A percentile compares a stretch with the other conserved stretches of the same genome.
Conservation (phyloP, 2,113 vertebrate genomes). For the Ctenodactylus gundi region DNA sequence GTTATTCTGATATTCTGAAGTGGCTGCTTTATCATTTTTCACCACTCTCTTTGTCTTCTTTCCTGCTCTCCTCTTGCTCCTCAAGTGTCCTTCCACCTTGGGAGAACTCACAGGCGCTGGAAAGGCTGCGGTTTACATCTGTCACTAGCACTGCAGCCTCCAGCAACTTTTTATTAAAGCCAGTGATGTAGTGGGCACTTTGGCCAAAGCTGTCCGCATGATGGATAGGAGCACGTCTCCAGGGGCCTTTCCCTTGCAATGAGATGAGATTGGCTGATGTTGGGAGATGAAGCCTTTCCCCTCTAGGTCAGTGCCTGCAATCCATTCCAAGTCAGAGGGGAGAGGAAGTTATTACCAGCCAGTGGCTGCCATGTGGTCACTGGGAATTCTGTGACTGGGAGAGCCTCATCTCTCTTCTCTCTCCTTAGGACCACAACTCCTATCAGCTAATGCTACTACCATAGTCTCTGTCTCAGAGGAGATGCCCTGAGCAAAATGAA, state of each 20-base stretch:
- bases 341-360: constrained; percentile 79
- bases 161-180: constrained; percentile 81
- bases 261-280: constrained; percentile 81
- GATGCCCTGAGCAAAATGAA: constrained; percentile 65
- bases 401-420: constrained; percentile 66
- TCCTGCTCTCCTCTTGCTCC: constrained; percentile 26
- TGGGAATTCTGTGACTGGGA: constrained; percentile 75
- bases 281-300: constrained; percentile 81
- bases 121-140: constrained; percentile 65
- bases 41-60: constrained; percentile 44
- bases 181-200: constrained; percentile 79
- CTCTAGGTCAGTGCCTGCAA: constrained; percentile 77
- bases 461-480: constrained; percentile 63
- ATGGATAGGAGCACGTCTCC: constrained; percentile 78
- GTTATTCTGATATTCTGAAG: background rate
- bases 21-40: constrained; percentile 40
- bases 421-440: constrained; percentile 39
- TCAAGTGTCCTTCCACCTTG: constrained; percentile 58
- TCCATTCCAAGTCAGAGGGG: constrained; percentile 80
- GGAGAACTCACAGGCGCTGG: constrained; percentile 38
- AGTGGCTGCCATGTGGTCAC: constrained; percentile 71
- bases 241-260: constrained; percentile 76
- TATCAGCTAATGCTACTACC: constrained; percentile 46
- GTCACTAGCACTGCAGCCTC: constrained; percentile 76
- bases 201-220: constrained; percentile 80